phyloP scores from a whole-genome alignment of 2,113 vertebrate species.

The Pitta sordida region DNA sequence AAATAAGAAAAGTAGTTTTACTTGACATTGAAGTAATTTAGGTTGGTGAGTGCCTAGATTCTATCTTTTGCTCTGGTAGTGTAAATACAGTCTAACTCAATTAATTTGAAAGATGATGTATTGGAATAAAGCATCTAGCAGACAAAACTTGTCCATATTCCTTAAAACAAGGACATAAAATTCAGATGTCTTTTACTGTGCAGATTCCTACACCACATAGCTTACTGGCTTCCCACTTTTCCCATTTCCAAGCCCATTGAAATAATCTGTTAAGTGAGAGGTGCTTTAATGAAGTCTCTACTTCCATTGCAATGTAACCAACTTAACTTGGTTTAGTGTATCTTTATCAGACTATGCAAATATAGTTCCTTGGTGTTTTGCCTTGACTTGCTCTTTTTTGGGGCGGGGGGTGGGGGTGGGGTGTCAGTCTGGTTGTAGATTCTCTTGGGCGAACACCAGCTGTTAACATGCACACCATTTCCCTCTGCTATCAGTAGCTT shows the following conservation, averaged over 20 bases:
- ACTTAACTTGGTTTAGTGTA: conserved; percentile 43
- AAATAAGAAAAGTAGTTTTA: neutral
- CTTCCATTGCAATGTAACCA: conserved; percentile 18
- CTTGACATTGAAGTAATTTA: neutral
- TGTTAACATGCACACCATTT: conserved; percentile 77
- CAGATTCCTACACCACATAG: neutral
- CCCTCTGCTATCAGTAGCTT: conserved; percentile 76
- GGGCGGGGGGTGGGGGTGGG: no score
- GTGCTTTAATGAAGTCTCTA: neutral
- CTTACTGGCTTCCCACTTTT: neutral
- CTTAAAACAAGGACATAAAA: neutral
- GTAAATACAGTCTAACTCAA: neutral
- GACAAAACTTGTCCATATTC: neutral
- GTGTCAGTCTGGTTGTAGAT: conserved; percentile 50
- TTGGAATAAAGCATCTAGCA: neutral
- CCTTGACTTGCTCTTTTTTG: neutral
- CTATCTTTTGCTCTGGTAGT: neutral
- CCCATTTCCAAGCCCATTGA: neutral
- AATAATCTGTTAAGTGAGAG: neutral
- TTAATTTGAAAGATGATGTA: neutral
- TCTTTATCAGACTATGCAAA: conserved; percentile 63
- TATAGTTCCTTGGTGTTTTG: neutral
- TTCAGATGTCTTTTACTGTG: neutral
- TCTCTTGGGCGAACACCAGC: conserved; percentile 51
- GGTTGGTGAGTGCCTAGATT: neutral